Conservation (phyloP, 1,140 invertebrate species). For the Macrotrachela quadricornifera region DNA sequence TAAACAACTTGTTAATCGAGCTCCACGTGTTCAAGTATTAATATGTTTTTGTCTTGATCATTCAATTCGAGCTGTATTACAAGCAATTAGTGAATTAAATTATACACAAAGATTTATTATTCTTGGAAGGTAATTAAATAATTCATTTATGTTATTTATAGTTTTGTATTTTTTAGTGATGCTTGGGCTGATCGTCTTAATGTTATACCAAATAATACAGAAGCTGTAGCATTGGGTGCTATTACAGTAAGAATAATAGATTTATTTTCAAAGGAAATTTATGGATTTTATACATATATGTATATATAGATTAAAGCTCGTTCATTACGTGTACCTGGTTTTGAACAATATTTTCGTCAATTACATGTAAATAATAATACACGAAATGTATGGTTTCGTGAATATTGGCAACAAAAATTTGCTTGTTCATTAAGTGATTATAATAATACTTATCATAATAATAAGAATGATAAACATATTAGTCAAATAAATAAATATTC, state of each 20-base stretch:
- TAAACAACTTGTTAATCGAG: neutral
- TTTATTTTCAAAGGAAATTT: too few relatives aligned
- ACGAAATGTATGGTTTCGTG: conserved; percentile 51
- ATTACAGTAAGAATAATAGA: conserved; percentile 18
- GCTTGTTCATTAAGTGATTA: conserved; percentile 29
- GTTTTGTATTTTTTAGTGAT: conserved; percentile 34
- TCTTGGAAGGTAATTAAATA: conserved; percentile 40
- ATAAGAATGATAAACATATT: too few relatives aligned
- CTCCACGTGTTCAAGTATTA: conserved; percentile 40
- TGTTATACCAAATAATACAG: conserved; percentile 23
- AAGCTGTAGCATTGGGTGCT: too few relatives aligned
- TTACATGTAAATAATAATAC: conserved; percentile 42
- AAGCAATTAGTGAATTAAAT: conserved; percentile 40
- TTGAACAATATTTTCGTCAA: conserved; percentile 46
- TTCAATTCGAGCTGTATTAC: conserved; percentile 44
- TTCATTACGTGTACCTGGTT: conserved; percentile 43
- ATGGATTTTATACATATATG: conserved; percentile 38
- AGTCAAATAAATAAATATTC: too few relatives aligned
- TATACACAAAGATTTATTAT: conserved; percentile 42
- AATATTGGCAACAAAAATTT: conserved; percentile 51
- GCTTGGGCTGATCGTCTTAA: conserved; percentile 51
- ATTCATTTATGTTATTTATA: neutral
- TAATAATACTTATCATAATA: too few relatives aligned
- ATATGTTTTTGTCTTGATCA: conserved; percentile 47
- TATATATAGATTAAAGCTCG: conserved; percentile 32